Percentiles rank a stretch among this genome's conserved stretches.
Evolutionary conservation across 2,888 invertebrate genomes (phyloP).

Genomic region (Lasioglossum zephyrum): DNA sequence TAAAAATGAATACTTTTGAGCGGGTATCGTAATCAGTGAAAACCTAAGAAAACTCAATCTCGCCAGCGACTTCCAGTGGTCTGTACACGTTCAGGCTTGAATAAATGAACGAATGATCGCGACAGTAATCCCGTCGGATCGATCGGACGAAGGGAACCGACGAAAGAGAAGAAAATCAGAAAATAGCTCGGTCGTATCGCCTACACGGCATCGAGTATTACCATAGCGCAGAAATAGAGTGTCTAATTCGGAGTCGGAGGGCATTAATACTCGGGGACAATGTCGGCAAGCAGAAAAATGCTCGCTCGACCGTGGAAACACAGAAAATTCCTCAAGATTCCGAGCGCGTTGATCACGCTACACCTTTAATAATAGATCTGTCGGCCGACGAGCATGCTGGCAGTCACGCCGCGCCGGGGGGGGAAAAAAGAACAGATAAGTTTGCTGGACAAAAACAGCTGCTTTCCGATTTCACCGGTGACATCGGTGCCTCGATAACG

Average conservation of each 20-base stretch:
- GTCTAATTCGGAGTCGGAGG: conserved; percentile 35
- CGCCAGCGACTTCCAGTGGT: neutral
- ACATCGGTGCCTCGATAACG: conserved; percentile 58
- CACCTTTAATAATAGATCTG: neutral
- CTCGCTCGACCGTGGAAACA: conserved; percentile 16
- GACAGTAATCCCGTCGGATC: neutral
- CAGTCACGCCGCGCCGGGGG: neutral
- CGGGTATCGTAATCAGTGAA: too few species aligned
- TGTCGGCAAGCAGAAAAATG: conserved; percentile 30
- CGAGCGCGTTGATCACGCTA: neutral
- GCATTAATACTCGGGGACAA: conserved; percentile 31
- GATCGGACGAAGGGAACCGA: neutral
- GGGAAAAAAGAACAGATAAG: conserved; percentile 3
- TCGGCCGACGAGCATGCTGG: neutral
- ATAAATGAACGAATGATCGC: neutral
- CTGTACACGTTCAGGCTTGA: neutral
- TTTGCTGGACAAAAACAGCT: conserved; percentile 47
- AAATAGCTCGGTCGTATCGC: neutral
- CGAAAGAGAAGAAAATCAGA: neutral
- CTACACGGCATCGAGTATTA: conserved; percentile 1
- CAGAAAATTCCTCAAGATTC: conserved; percentile 14
- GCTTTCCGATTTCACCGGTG: conserved; percentile 47
- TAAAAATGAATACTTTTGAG: too few species aligned
- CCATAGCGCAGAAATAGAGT: conserved; percentile 32
- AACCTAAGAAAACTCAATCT: too few species aligned